Conservation (phyloP, 2,888 invertebrate genomes). For the Petrolisthes manimaculis region DNA sequence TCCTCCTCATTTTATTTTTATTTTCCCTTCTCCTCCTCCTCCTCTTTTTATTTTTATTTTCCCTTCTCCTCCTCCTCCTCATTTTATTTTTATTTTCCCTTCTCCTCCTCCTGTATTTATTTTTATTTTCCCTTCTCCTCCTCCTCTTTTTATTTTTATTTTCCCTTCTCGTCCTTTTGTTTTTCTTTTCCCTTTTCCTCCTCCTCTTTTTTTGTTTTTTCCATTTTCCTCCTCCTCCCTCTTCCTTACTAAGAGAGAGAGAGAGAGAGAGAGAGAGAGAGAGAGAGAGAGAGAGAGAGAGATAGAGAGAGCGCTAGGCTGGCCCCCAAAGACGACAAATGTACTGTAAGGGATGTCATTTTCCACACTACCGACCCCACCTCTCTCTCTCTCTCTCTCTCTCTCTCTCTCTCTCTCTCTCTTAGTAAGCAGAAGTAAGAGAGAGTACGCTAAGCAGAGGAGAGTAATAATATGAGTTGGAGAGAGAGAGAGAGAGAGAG, state of each 20-base stretch:
- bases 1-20: background rate
- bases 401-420: constrained; percentile 6
- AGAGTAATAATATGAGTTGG: background rate
- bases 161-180: background rate
- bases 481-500: background rate
- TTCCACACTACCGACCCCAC: constrained; percentile 29
- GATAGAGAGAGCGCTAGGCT: background rate
- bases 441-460: too few relatives aligned
- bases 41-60: background rate
- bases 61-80: background rate
- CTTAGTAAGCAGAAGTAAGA: background rate
- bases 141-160: too few relatives aligned
- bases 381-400: constrained; percentile 12
- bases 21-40: background rate
- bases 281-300: background rate
- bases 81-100: background rate
- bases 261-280: background rate
- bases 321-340: constrained; percentile 27
- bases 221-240: background rate
- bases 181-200: background rate
- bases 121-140: background rate
- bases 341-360: constrained; percentile 40
- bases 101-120: background rate
- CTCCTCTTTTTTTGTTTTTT: background rate
- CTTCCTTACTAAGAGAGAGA: background rate